Conservation (phyloP, 2,888 invertebrate genomes). For the Drosophila cognata region DNA sequence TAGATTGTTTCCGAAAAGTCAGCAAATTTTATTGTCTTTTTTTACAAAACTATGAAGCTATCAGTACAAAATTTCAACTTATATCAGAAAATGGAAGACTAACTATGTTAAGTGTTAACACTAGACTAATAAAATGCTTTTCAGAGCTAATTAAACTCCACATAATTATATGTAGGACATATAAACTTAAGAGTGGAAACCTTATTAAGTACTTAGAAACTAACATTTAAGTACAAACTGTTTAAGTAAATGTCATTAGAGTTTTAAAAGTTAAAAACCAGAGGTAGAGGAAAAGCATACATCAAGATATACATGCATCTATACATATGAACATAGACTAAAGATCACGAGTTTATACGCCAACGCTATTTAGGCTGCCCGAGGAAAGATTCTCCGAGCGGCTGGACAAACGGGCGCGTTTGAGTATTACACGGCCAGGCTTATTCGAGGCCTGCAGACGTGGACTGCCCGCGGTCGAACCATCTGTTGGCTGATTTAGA, state of each 20-base stretch:
- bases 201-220: slow-evolving; percentile 68
- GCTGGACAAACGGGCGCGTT: slow-evolving; percentile 71
- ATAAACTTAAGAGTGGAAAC: slow-evolving; percentile 40
- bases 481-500: slow-evolving; percentile 63
- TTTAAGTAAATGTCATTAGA: slow-evolving; percentile 62
- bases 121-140: slow-evolving; percentile 54
- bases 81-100: slow-evolving; percentile 68
- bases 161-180: slow-evolving; percentile 21
- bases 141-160: slow-evolving; percentile 16
- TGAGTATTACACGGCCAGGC: slow-evolving; percentile 65
- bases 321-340: slow-evolving; percentile 51
- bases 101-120: slow-evolving; percentile 36
- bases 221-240: slow-evolving; percentile 59
- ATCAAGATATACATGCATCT: slow-evolving; percentile 32
- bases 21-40: slow-evolving; percentile 67
- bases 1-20: slow-evolving; percentile 16
- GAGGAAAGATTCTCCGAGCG: slow-evolving; percentile 74
- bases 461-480: slow-evolving; percentile 40
- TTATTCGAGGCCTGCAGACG: slow-evolving; percentile 47
- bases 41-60: slow-evolving; percentile 59
- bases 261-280: slow-evolving; percentile 50
- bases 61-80: slow-evolving; percentile 74
- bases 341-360: slow-evolving; percentile 77
- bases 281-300: slow-evolving; percentile 71
- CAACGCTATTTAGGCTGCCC: slow-evolving; percentile 70